A percentile compares a stretch with the other conserved stretches of the same genome.
Evolutionary conservation across 2,888 invertebrate genomes (phyloP).

Genomic region (Silvanus unidentatus): DNA sequence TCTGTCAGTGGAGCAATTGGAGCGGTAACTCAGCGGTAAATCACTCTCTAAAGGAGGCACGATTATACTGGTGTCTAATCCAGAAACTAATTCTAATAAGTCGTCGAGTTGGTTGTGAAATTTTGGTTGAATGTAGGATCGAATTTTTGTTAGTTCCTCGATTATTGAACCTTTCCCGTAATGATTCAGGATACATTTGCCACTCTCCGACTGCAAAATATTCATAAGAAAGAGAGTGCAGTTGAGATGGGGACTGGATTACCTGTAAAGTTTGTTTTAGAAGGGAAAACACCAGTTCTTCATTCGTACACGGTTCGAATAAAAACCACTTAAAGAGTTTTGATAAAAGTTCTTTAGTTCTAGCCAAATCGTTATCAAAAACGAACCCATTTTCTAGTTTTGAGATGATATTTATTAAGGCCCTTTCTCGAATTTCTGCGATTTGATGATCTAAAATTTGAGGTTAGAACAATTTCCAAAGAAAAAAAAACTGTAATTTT

Average conservation of each 20-base stretch:
- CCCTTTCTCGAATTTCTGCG: constrained; percentile 44
- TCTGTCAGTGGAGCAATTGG: constrained; percentile 10
- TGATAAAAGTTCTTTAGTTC: constrained; percentile 54
- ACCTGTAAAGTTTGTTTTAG: constrained; percentile 55
- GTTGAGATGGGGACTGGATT: constrained; percentile 15
- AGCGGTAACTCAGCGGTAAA: constrained; percentile 39
- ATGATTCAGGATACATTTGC: constrained; percentile 50
- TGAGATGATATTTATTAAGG: constrained; percentile 45
- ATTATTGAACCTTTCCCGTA: constrained; percentile 47
- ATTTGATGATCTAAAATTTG: constrained; percentile 39
- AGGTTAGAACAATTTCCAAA: background rate
- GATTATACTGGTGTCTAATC: constrained; percentile 41
- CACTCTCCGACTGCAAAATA: constrained; percentile 50
- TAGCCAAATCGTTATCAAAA: constrained; percentile 55
- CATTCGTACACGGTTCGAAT: constrained; percentile 49
- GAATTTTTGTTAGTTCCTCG: constrained; percentile 44
- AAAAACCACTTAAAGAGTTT: constrained; percentile 60
- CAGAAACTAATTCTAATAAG: constrained; percentile 45
- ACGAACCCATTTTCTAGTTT: constrained; percentile 60
- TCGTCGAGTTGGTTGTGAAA: constrained; percentile 46
- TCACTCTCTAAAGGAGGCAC: constrained; percentile 49
- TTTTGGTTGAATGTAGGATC: constrained; percentile 44
- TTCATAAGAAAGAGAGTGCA: constrained; percentile 9
- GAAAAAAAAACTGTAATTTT: constrained; percentile 8
- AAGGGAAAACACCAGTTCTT: constrained; percentile 54